Evolutionary conservation across 1,140 invertebrate genomes (phyloP), one percentile per base, ranked within the genome.

Genomic region (Orius insidiosus): DNA sequence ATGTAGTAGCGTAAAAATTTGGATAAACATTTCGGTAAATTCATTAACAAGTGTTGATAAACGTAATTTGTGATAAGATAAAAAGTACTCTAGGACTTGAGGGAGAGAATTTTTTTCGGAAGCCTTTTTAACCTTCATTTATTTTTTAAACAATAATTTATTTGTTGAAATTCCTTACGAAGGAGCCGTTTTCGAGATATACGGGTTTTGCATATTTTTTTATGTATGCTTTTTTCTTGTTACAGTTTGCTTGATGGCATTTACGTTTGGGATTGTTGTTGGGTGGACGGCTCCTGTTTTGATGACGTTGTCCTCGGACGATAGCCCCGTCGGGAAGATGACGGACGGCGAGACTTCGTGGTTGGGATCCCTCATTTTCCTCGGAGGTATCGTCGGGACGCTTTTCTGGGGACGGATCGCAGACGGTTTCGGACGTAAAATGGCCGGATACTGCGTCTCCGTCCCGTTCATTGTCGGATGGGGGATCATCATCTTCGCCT

Each of bases 401-500:
- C 57, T 87, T 1, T 71, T 81, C 0, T 72, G 76, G 0, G 75
- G 72, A 11, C 67, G 67, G 32, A 58, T 79, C 3, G 76, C 85
- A 0, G 80, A 90, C 57, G 72, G 68, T 49, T 60, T 80, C 24
- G 88, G 89, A 2, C 63, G 88, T 13, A 82, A 82, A 53, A 66
- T 68, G 11, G 72, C 78, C 0, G 74, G 90, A 10, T 62, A 86
- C n/a, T 49, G 72, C 0, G 68, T 84, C 15, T 65, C 76, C 0
- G 43, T 77, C 1, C 78, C 83, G 0, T 90, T 84, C 55, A 57
- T 85, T 3, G 19, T 80, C 9, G 85, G 82, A 47, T 92, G 82
- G 81, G 13, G 72, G 4, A 55, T 80, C 1, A 80, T 85, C 9
- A 67, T 78, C 11, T 70, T 75, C 52, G 70, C 75, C 5, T 66